Conservation (phyloP, 2,888 invertebrate genomes). For the Thymelicus acteon region DNA sequence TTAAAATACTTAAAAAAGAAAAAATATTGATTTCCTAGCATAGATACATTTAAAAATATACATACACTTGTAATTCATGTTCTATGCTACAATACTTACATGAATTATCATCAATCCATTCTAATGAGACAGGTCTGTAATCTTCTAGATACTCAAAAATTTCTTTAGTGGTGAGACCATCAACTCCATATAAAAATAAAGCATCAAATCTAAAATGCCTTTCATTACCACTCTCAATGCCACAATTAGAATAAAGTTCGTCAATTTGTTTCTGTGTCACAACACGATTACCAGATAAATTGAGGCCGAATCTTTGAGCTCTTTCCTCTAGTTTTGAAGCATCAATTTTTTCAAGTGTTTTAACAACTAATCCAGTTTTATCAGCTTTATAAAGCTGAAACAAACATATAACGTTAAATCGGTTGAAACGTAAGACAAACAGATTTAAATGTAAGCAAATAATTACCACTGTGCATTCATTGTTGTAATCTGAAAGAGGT, state of each 20-base stretch:
- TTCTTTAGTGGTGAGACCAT: conserved; percentile 91
- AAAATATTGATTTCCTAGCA: neutral
- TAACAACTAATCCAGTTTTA: conserved; percentile 63
- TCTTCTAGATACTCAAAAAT: conserved; percentile 91
- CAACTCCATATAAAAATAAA: conserved; percentile 90
- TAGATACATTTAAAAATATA: neutral
- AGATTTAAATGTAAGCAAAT: conserved; percentile 15
- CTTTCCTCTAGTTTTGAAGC: conserved; percentile 74
- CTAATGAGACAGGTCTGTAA: conserved; percentile 90
- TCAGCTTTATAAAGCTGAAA: conserved; percentile 67
- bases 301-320: conserved; percentile 75
- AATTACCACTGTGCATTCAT: conserved; percentile 60
- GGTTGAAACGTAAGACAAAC: conserved; percentile 12
- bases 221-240: conserved; percentile 83
- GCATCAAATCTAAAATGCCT: conserved; percentile 89
- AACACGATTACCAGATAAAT: conserved; percentile 70
- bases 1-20: conserved; percentile 10
- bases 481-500: conserved; percentile 44
- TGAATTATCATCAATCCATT: conserved; percentile 92
- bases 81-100: conserved; percentile 85
- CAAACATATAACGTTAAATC: conserved; percentile 6
- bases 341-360: conserved; percentile 73
- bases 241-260: conserved; percentile 73
- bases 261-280: conserved; percentile 79
- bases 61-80: too few species aligned